phyloP scores from a whole-genome alignment of 2,888 invertebrate genomes.

The Meliscaeva auricollis region DNA sequence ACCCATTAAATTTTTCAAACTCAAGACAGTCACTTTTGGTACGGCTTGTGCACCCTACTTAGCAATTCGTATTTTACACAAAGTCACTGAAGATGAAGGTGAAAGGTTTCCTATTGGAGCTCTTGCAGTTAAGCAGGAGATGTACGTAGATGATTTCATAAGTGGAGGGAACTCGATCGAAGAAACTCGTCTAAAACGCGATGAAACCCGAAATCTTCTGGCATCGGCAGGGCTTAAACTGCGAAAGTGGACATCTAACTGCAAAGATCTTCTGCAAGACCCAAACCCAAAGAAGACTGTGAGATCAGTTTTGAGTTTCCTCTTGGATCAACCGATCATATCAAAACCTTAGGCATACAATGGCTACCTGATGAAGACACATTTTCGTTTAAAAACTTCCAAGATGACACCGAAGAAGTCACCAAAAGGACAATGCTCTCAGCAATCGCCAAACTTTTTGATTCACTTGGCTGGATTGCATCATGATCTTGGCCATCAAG shows the following conservation, averaged over 20 bases:
- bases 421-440: slow-evolving; percentile 31
- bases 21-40: neutral
- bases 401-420: neutral
- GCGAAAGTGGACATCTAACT: slow-evolving; percentile 20
- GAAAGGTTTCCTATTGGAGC: neutral
- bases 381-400: neutral
- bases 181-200: slow-evolving; percentile 14
- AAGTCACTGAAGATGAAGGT: neutral
- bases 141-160: slow-evolving; percentile 27
- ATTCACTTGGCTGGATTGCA: slow-evolving; percentile 28
- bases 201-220: neutral
- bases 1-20: neutral
- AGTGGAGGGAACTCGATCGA: slow-evolving; percentile 10
- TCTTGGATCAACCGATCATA: neutral
- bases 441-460: slow-evolving; percentile 33
- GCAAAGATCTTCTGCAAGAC: neutral
- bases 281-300: neutral
- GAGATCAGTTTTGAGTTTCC: neutral
- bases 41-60: slow-evolving; percentile 16
- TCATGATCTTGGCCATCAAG: slow-evolving; percentile 1
- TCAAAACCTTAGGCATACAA: neutral
- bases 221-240: slow-evolving; percentile 2
- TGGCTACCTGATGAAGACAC: neutral
- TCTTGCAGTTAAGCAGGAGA: neutral
- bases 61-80: neutral